A percentile compares a stretch with the other conserved stretches of the same genome.
phyloP scores from a whole-genome alignment of 2,113 vertebrate genomes.

The Psephotus haematonotus region DNA sequence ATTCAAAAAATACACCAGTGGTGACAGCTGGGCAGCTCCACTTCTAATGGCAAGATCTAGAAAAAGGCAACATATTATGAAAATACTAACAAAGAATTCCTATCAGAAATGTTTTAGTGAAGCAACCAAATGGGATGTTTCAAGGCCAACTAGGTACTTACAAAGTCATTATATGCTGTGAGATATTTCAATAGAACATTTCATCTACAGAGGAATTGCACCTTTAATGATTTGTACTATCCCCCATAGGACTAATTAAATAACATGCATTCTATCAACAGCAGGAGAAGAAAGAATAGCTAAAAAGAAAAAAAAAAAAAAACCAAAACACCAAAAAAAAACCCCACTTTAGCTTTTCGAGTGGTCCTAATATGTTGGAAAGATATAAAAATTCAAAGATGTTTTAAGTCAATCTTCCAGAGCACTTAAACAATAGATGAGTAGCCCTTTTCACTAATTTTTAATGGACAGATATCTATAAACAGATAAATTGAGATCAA shows the following conservation, averaged over 20 bases:
- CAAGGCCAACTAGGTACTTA: neutral
- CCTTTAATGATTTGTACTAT: neutral
- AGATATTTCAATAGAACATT: neutral
- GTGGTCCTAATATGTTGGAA: neutral
- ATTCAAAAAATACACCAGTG: neutral
- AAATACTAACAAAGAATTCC: neutral
- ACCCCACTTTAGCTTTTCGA: neutral
- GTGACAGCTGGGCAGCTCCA: fast-evolving
- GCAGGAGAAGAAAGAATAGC: neutral
- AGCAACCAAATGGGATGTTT: neutral
- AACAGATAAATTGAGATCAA: neutral
- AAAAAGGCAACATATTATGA: neutral
- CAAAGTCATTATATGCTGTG: neutral
- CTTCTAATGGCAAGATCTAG: neutral
- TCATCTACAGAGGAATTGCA: neutral
- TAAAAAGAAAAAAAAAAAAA: neutral
- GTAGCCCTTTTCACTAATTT: neutral
- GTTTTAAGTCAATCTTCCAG: neutral
- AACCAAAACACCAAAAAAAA: too few species aligned
- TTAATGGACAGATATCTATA: neutral
- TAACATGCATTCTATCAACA: neutral
- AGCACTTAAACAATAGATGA: neutral
- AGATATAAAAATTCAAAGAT: neutral
- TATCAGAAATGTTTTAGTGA: neutral
- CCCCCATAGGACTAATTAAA: neutral